These are phyloP conservation scores for Oceanites oceanicus DNA, from an alignment of 2,113 vertebrate species.

Conservation along the genomic window DNA sequence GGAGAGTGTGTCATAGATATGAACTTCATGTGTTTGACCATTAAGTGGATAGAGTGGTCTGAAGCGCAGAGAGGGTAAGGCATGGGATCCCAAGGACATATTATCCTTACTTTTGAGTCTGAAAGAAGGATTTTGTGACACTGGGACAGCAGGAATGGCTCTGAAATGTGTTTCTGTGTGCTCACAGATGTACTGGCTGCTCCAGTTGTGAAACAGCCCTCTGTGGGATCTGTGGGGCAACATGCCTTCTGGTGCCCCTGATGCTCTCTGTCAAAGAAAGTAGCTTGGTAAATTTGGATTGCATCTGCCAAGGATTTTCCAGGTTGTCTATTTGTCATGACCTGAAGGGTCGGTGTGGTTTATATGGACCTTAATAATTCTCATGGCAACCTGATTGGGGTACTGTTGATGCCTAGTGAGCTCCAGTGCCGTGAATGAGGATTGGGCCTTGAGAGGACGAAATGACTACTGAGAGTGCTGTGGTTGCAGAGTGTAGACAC, in stretches of 20 bases:
- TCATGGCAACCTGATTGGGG: neutral
- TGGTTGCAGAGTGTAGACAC: neutral
- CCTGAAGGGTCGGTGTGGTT: rapidly evolving
- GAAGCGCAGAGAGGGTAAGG: neutral
- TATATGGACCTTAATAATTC: neutral
- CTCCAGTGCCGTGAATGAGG: neutral
- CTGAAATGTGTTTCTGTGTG: neutral
- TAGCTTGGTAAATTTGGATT: neutral
- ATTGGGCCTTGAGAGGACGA: neutral
- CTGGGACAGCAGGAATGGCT: neutral
- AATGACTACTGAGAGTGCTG: neutral
- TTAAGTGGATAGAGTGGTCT: neutral
- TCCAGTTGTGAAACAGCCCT: neutral
- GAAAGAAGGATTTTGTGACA: neutral
- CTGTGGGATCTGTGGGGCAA: neutral
- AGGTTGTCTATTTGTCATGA: neutral
- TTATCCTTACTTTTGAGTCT: neutral
- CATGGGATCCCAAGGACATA: neutral
- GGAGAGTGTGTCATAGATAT: neutral
- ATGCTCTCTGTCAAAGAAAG: neutral
- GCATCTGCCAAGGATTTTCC: neutral
- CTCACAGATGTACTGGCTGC: neutral
- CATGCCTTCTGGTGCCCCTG: rapidly evolving
- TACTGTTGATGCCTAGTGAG: neutral
- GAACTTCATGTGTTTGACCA: neutral